Evolutionary conservation across 2,113 vertebrate species (phyloP), one percentile per base, ranked within the genome.

Genomic region (Chlorodrepanis virens): DNA sequence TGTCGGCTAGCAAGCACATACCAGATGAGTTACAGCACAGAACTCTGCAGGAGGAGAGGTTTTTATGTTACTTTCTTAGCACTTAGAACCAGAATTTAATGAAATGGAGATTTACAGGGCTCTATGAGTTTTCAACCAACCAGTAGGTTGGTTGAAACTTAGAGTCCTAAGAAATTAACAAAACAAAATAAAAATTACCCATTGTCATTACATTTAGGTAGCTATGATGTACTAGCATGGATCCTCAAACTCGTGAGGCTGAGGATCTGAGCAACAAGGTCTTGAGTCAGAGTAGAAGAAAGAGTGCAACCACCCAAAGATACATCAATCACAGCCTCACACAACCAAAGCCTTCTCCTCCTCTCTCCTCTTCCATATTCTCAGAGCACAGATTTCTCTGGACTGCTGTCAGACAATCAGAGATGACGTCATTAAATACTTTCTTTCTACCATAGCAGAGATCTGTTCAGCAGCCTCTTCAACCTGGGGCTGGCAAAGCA

Each of bases 221-320:
- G 35, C 24, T 67, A 10, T 44, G 16, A 23, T 82, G 15, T 10
- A 63, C 20, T 33, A 69, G 13, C 31, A 24, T 21, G 31, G 8
- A 18, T 52, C 28, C 49, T 61, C 27, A 60, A 56, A 79, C 3
- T 33, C 14, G 4, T 14, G 50, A 63, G 29, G n/a, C 27, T 89
- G 56, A 82, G 31, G 14, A 64, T 50, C 21, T 79, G 57, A 94
- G n/a, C 54, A 75, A 33, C 59, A 72, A 14, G 1, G 3, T 85
- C 45, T 54, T 45, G 3, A 42, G 28, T n/a, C 59, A 61, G 37
- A 82, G 14, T 7, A 39, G 49, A 71, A 79, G 65, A 64, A 75
- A 52, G 6, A 3, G 21, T 6, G 3, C 2, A 2, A 37, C 21
- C 24, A 29, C 33, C 17, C 4, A 1, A 57, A 83, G 31, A 4